Evolutionary conservation across 2,113 vertebrate species (phyloP).

Genomic region (Coracopsis vasa): DNA sequence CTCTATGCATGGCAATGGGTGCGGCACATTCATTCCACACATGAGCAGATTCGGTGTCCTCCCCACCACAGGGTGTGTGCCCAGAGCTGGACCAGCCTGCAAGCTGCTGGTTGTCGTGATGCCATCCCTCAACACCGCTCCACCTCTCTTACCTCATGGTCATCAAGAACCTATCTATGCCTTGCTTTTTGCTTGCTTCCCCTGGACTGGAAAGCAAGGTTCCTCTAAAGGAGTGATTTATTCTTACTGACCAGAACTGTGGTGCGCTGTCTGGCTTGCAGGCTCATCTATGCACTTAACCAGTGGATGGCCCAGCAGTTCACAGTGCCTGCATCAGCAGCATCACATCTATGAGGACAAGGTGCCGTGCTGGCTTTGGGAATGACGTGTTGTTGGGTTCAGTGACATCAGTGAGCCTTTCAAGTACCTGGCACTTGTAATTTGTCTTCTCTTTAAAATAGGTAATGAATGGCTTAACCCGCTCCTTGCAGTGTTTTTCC

Average conservation of each 20-base stretch:
- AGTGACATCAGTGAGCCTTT: neutral
- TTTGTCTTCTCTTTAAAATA: neutral
- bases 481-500: neutral
- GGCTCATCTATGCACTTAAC: neutral
- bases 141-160: accelerated
- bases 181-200: neutral
- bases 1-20: neutral
- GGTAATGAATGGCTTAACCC: neutral
- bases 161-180: accelerated
- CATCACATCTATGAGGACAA: neutral
- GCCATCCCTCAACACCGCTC: neutral
- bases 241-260: neutral
- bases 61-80: neutral
- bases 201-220: neutral
- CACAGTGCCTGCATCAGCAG: neutral
- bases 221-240: neutral
- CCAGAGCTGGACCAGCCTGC: neutral
- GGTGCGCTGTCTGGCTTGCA: neutral
- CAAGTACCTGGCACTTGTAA: neutral
- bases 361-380: accelerated
- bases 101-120: neutral
- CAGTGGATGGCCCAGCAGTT: neutral
- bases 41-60: accelerated
- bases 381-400: neutral
- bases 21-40: neutral